These are phyloP conservation scores for Pristionchus entomophagus DNA, from an alignment of 2,888 invertebrate species.

Conservation along the genomic window DNA sequence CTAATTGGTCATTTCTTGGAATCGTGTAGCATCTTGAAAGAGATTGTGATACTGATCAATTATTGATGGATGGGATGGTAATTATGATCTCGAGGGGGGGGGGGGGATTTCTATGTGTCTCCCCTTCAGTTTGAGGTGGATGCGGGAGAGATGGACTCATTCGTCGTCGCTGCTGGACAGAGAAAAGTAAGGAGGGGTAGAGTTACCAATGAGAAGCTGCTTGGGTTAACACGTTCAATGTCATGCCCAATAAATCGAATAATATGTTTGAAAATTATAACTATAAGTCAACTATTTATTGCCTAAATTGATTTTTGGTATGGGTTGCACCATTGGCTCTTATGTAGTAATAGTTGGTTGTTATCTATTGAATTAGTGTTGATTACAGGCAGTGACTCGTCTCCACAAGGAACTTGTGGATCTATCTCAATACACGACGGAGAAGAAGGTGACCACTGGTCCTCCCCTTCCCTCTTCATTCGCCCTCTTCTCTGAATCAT, in stretches of 20 bases:
- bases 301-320: no score
- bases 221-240: no score
- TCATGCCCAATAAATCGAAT: no score
- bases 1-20: not conserved
- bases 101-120: not conserved
- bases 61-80: not conserved
- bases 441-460: slow-evolving; percentile 56
- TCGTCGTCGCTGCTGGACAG: slow-evolving; percentile 91
- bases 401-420: slow-evolving; percentile 91
- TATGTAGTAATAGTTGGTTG: no score
- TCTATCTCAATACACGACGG: slow-evolving; percentile 78
- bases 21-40: slow-evolving; percentile 26
- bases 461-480: slow-evolving; percentile 57
- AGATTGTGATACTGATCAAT: not conserved
- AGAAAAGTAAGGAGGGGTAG: slow-evolving; percentile 83
- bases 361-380: no score
- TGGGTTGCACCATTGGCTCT: no score
- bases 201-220: not conserved
- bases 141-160: slow-evolving; percentile 91
- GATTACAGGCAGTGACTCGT: slow-evolving; percentile 62
- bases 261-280: no score
- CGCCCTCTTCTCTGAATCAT: slow-evolving; percentile 59
- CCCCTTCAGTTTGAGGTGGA: slow-evolving; percentile 56
- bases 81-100: not conserved
- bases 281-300: no score